Evolutionary conservation across 2,113 vertebrate genomes (phyloP).

Genomic region (Calonectris borealis): DNA sequence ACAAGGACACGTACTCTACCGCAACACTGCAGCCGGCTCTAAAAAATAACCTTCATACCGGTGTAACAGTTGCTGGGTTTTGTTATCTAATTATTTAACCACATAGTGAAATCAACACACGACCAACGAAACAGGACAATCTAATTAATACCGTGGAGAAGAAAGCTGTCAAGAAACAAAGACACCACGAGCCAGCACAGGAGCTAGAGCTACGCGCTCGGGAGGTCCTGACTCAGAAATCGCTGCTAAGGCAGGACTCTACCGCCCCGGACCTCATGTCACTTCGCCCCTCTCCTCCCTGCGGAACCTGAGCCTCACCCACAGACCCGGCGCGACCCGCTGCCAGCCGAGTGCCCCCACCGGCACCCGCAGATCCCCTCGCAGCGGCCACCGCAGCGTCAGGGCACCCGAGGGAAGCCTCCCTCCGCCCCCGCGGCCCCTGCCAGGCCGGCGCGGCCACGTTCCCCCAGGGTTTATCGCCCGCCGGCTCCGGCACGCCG

Average conservation of each 20-base stretch:
- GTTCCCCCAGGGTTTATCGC: background rate
- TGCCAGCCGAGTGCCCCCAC: background rate
- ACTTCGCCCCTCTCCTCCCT: background rate
- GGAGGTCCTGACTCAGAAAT: background rate
- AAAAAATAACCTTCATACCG: background rate
- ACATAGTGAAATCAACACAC: background rate
- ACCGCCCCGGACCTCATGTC: background rate
- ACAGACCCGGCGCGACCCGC: background rate
- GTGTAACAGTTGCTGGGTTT: background rate
- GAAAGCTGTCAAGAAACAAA: slow-evolving; percentile 17
- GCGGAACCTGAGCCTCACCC: background rate
- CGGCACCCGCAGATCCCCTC: background rate
- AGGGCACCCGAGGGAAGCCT: background rate
- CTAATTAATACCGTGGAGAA: background rate
- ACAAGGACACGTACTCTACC: background rate
- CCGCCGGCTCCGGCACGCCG: background rate
- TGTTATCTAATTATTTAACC: background rate
- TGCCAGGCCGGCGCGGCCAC: background rate
- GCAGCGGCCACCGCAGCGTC: too few species aligned
- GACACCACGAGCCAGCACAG: background rate
- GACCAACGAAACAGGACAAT: background rate
- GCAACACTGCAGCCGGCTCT: background rate
- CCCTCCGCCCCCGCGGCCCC: background rate
- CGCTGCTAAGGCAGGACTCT: background rate
- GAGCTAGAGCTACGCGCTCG: background rate